phyloP scores from a whole-genome alignment of 1,140 invertebrate genomes.

The Drosophila subobscura region DNA sequence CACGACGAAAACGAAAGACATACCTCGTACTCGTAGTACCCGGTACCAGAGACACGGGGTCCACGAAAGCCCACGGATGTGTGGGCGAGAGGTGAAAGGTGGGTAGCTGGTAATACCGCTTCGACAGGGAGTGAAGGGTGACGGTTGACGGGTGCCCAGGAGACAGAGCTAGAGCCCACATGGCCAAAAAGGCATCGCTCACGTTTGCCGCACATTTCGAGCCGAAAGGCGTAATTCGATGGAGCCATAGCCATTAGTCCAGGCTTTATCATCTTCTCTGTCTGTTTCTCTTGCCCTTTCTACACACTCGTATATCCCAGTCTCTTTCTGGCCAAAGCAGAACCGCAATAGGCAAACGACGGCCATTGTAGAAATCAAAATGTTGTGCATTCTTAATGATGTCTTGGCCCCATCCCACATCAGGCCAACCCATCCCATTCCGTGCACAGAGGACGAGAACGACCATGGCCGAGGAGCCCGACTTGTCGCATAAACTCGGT shows the following conservation, averaged over 20 bases:
- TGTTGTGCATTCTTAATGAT: slow-evolving; percentile 70
- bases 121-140: slow-evolving; percentile 3
- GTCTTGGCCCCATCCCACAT: slow-evolving; percentile 34
- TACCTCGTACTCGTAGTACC: too few relatives aligned
- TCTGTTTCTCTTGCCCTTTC: not conserved
- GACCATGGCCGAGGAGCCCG: too few relatives aligned
- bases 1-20: slow-evolving; percentile 48
- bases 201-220: slow-evolving; percentile 42
- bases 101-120: slow-evolving; percentile 1
- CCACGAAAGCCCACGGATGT: too few relatives aligned
- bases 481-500: slow-evolving; percentile 19
- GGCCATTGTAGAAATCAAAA: slow-evolving; percentile 75
- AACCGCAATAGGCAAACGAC: slow-evolving; percentile 55
- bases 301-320: not conserved
- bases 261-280: not conserved
- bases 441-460: not conserved
- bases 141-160: not conserved
- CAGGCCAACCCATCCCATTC: not conserved
- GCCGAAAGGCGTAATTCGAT: slow-evolving; percentile 47
- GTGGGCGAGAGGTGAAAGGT: too few relatives aligned
- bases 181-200: slow-evolving; percentile 28
- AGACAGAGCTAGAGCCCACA: slow-evolving; percentile 17
- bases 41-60: too few relatives aligned
- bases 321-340: slow-evolving; percentile 5
- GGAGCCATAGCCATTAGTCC: not conserved